Evolutionary conservation across 2,113 vertebrate genomes (phyloP).

Genomic region (Fulmarus glacialis): DNA sequence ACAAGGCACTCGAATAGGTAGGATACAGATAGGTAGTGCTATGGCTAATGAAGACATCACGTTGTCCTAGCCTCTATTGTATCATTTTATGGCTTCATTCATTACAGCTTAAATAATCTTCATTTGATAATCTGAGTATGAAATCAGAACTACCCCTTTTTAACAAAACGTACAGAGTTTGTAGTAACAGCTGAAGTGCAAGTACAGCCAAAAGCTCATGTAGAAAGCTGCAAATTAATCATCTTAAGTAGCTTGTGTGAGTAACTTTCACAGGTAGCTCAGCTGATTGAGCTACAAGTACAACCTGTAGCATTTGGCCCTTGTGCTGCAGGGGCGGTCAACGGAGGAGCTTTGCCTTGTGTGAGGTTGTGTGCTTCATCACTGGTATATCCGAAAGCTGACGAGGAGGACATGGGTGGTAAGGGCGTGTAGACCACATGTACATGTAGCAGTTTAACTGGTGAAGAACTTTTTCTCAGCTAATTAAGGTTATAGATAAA

Average conservation of each 20-base stretch:
- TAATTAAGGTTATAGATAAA: slow-evolving; percentile 61
- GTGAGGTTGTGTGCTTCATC: rapidly evolving
- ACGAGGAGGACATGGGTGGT: neutral
- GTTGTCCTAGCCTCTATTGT: neutral
- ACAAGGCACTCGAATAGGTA: neutral
- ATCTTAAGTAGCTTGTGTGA: neutral
- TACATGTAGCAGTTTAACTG: neutral
- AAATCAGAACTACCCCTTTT: neutral
- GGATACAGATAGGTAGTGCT: neutral
- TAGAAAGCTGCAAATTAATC: neutral
- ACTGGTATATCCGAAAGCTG: rapidly evolving
- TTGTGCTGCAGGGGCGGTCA: rapidly evolving
- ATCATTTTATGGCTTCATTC: neutral
- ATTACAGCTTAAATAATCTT: neutral
- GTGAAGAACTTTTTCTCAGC: slow-evolving; percentile 14
- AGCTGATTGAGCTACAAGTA: neutral
- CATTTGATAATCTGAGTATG: neutral
- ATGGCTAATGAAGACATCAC: neutral
- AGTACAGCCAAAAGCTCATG: neutral
- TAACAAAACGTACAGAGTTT: neutral
- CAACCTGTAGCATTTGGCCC: neutral
- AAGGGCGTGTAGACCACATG: neutral
- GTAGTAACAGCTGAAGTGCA: neutral
- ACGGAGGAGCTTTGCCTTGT: neutral
- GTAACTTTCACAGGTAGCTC: neutral